These are phyloP conservation scores for Ichneumoninae sp. DNA, from an alignment of 2,888 invertebrate species.

Conservation along the genomic window DNA sequence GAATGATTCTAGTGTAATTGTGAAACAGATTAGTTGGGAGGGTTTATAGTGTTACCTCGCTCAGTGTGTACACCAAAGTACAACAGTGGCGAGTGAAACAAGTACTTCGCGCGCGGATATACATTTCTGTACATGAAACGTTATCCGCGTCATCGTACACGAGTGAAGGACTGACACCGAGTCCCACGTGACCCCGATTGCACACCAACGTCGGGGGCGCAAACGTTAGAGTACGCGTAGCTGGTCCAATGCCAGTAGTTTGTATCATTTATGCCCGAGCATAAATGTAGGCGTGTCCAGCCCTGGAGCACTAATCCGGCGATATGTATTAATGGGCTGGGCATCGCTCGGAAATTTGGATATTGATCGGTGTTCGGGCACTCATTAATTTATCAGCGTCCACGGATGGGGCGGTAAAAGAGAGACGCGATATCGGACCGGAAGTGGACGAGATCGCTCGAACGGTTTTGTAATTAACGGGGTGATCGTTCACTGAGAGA, in stretches of 20 bases:
- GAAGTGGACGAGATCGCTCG: neutral
- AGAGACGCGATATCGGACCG: neutral
- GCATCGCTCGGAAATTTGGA: constrained; percentile 38
- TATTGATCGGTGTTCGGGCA: constrained; percentile 33
- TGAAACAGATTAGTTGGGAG: constrained; percentile 45
- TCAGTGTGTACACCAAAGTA: neutral
- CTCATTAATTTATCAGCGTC: neutral
- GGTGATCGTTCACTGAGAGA: too few relatives aligned
- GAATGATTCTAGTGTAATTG: constrained; percentile 60
- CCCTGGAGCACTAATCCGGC: neutral
- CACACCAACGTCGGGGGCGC: constrained; percentile 17
- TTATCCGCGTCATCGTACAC: neutral
- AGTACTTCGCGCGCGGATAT: constrained; percentile 14
- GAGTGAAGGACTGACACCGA: constrained; percentile 41
- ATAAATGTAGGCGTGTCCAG: neutral
- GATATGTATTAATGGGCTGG: constrained; percentile 21
- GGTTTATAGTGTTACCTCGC: neutral
- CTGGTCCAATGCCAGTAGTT: constrained; percentile 5
- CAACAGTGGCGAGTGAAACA: constrained; percentile 18
- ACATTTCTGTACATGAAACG: constrained; percentile 28
- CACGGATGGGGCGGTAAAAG: neutral
- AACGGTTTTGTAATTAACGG: neutral
- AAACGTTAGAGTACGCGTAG: neutral
- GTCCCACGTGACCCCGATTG: constrained; percentile 49
- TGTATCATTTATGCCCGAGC: neutral